phyloP scores from a whole-genome alignment of 2,113 vertebrate species.

The Odontophorus gujanensis region DNA sequence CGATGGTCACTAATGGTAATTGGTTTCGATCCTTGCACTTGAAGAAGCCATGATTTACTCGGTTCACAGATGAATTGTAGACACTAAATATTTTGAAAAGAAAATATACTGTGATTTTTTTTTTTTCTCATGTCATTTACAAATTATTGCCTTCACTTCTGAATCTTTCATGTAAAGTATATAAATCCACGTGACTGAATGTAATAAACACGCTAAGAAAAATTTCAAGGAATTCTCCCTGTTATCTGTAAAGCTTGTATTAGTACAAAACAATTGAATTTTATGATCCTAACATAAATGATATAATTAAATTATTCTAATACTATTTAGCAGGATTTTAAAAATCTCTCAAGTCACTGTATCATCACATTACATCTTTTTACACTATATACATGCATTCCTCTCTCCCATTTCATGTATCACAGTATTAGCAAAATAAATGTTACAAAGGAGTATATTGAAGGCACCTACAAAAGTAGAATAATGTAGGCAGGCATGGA shows the following conservation, averaged over 20 bases:
- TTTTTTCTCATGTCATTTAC: constrained; percentile 68
- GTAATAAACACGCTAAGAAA: constrained; percentile 4
- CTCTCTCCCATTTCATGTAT: not conserved
- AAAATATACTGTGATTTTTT: constrained; percentile 79
- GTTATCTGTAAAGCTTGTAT: not conserved
- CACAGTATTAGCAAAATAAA: not conserved
- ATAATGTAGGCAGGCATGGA: not conserved
- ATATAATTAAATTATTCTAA: constrained; percentile 29
- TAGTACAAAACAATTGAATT: constrained; percentile 2
- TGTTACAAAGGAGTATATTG: not conserved
- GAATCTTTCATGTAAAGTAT: constrained; percentile 19
- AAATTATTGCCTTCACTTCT: constrained; percentile 52
- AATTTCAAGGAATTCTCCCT: constrained; percentile 28
- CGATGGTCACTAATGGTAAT: constrained; percentile 94
- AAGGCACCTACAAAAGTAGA: not conserved
- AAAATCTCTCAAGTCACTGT: not conserved
- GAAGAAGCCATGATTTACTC: constrained; percentile 87
- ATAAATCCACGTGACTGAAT: not conserved
- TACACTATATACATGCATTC: not conserved
- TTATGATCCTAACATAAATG: constrained; percentile 20
- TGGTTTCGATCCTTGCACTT: constrained; percentile 94
- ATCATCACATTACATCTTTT: not conserved
- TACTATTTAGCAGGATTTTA: not conserved
- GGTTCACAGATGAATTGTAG: constrained; percentile 85
- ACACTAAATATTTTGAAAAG: constrained; percentile 92